These are phyloP conservation scores for Megaleporinus macrocephalus DNA, from an alignment of 2,113 vertebrate genomes.

Conservation along the genomic window DNA sequence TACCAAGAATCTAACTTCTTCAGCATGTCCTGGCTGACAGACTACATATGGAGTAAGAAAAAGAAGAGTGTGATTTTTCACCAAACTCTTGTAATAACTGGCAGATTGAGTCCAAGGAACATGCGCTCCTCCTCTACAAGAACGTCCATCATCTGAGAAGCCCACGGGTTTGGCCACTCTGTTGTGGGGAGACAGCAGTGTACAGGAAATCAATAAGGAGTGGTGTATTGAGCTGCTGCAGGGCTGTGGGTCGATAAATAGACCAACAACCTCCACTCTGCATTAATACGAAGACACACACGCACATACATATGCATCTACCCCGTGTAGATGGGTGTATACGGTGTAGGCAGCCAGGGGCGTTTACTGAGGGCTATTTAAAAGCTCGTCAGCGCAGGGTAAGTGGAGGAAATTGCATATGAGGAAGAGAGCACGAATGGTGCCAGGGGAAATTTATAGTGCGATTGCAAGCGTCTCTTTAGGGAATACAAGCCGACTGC, in stretches of 20 bases:
- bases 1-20: background rate
- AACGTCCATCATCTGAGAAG: constrained; percentile 48
- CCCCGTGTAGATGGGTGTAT: constrained; percentile 9
- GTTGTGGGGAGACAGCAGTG: constrained; percentile 62
- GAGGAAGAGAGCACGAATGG: constrained; percentile 35
- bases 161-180: constrained; percentile 50
- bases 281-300: constrained; percentile 22
- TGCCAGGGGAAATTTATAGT: constrained; percentile 61
- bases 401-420: constrained; percentile 31
- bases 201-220: constrained; percentile 73
- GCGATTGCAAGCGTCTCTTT: constrained; percentile 15
- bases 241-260: constrained; percentile 53
- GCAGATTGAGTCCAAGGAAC: background rate
- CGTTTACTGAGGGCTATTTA: constrained; percentile 57
- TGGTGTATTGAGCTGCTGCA: constrained; percentile 65
- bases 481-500: constrained; percentile 48
- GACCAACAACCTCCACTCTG: constrained; percentile 43
- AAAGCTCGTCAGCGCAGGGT: constrained; percentile 56
- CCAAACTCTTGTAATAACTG: background rate
- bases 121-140: constrained; percentile 21
- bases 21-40: background rate
- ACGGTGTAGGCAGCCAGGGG: constrained; percentile 23
- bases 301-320: constrained; percentile 38
- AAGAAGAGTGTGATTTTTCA: background rate
- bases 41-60: background rate